Evolutionary conservation across 2,797 vertebrate genomes (phyloP).

Genomic region (Melopsittacus undulatus): DNA sequence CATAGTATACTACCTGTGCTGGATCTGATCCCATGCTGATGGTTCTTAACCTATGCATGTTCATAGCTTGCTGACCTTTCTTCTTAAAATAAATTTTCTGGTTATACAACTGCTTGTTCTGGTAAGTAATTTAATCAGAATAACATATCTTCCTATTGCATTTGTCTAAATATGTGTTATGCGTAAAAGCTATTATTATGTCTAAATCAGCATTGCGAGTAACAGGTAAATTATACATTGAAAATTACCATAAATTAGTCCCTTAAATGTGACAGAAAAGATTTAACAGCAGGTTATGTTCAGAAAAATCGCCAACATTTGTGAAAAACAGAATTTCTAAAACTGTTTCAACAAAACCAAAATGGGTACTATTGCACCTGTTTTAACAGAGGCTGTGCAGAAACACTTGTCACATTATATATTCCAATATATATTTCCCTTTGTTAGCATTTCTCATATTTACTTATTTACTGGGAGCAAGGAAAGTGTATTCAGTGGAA

Average conservation of each 20-base stretch:
- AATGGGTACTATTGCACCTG: neutral
- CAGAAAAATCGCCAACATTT: neutral
- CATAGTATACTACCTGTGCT: neutral
- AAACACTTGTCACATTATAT: neutral
- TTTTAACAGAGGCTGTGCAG: neutral
- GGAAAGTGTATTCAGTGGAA: neutral
- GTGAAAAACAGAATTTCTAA: conserved; percentile 27
- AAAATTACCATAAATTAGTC: neutral
- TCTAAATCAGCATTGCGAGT: neutral
- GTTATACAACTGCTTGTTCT: neutral
- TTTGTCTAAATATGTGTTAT: neutral
- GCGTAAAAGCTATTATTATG: neutral
- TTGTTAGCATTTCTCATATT: neutral
- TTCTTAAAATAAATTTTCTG: neutral
- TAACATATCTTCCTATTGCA: neutral
- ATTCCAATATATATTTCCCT: neutral
- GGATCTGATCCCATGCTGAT: neutral
- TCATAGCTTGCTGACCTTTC: neutral
- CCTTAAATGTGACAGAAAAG: neutral
- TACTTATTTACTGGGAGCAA: neutral
- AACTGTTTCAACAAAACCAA: neutral
- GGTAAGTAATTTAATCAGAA: neutral
- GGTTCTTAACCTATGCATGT: neutral
- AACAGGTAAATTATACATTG: neutral
- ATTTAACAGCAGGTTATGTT: neutral